A percentile compares a stretch with the other conserved stretches of the same genome.
Evolutionary conservation across 1,140 invertebrate genomes (phyloP).

Genomic region (Drosophila malerkotliana): DNA sequence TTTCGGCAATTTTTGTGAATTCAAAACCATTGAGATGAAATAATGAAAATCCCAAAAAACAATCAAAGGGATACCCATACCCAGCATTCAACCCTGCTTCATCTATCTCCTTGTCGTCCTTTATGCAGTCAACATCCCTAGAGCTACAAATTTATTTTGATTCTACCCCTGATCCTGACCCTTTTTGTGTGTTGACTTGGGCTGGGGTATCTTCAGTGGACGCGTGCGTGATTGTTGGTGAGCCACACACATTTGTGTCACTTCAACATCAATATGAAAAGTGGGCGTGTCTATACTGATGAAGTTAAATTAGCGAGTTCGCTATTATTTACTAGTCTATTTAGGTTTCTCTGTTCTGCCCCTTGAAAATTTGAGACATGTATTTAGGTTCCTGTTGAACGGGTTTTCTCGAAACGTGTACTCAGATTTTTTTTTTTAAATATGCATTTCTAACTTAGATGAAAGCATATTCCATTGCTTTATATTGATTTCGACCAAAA

Average conservation of each 20-base stretch:
- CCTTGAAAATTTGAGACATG: too few species aligned
- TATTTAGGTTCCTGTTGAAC: too few species aligned
- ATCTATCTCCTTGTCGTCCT: slow-evolving; percentile 15
- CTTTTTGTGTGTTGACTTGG: slow-evolving; percentile 42
- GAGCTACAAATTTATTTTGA: slow-evolving; percentile 26
- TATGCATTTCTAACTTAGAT: too few species aligned
- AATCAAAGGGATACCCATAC: slow-evolving; percentile 74
- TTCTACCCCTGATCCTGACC: slow-evolving; percentile 24
- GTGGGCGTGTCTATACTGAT: slow-evolving; percentile 65
- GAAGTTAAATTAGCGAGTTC: slow-evolving; percentile 62
- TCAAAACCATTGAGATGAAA: slow-evolving; percentile 82
- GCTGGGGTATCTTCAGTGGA: slow-evolving; percentile 50
- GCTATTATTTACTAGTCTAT: slow-evolving; percentile 2
- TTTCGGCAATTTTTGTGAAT: slow-evolving; percentile 73
- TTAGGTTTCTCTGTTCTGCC: background rate
- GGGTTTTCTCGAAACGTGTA: too few species aligned
- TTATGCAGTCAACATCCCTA: slow-evolving; percentile 39
- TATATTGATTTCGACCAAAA: too few species aligned
- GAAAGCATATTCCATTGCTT: too few species aligned
- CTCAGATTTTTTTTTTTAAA: too few species aligned
- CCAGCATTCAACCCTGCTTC: slow-evolving; percentile 25
- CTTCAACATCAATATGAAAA: slow-evolving; percentile 50
- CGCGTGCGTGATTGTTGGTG: slow-evolving; percentile 70
- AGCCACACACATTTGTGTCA: slow-evolving; percentile 68
- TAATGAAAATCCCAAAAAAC: slow-evolving; percentile 82